Base-by-base conservation (phyloP, 2,797 vertebrate species). In the Artibeus lituratus region DNA sequence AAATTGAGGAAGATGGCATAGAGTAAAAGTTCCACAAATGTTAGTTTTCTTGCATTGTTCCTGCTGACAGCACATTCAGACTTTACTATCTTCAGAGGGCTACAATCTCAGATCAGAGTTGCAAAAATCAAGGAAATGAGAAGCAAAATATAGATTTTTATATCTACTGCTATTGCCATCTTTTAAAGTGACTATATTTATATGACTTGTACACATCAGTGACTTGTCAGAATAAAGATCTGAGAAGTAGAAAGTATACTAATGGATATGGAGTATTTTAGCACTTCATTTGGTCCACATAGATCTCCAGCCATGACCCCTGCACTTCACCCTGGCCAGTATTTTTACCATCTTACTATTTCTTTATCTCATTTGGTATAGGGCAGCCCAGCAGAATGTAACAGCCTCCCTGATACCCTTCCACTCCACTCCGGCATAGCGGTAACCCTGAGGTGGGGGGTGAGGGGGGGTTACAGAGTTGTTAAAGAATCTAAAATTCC, bases 11-110 rank as follows among this genome's bases (percentile, higher is more conserved):
- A 4, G 81, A 88, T 19, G 26, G 29, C 19, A n/a, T 19, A 78
- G 10, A 80, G n/a, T 29, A 91, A 47, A 91, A 94, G 90, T 92
- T 92, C 51, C 21, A n/a, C 21, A 96, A 85, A 49, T 51, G 47
- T 12, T 65, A 53, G 1, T 87, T 78, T 86, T 78, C 74, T 95
- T 94, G 10, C 6, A 81, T 55, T 35, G 42, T 15, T n/a, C 15
- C 26, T 29, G 81, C 18, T 29, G 78, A 39, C n/a, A 44, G 15
- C 35, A 55, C 70, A 74, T 0, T 55, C 42, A 87, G 65, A 90
- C n/a, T 87, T 37, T 8, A 69, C 10, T 69, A 22, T 57, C 53
- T 84, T 59, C 26, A 44, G 80, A 81, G 32, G 3, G 59, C 21
- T 21, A 87, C 16, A 57, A 11, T 93, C 55, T 69, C 21, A 47